Evolutionary conservation across 2,888 invertebrate genomes (phyloP).

Genomic region (Ferdinandea cuprea): DNA sequence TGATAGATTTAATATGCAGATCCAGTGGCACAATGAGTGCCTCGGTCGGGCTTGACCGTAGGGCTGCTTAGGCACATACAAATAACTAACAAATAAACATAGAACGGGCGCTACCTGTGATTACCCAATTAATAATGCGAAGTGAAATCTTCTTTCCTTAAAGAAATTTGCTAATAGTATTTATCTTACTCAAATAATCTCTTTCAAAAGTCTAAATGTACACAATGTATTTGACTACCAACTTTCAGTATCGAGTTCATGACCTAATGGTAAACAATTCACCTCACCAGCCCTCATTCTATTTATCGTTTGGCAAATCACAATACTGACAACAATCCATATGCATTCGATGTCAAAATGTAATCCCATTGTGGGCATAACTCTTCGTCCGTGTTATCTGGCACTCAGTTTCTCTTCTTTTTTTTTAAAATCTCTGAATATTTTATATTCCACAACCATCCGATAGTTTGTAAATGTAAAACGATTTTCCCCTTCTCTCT

Average conservation of each 20-base stretch:
- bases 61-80: too few relatives aligned
- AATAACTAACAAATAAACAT: too few relatives aligned
- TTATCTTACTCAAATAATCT: too few relatives aligned
- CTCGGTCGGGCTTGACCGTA: too few relatives aligned
- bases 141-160: too few relatives aligned
- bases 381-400: slow-evolving; percentile 49
- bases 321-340: slow-evolving; percentile 41
- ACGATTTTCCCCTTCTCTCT: slow-evolving; percentile 41
- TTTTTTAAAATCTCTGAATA: slow-evolving; percentile 24
- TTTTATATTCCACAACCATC: slow-evolving; percentile 66
- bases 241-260: not conserved
- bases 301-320: not conserved
- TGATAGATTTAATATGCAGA: too few relatives aligned
- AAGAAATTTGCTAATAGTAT: too few relatives aligned
- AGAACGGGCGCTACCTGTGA: too few relatives aligned
- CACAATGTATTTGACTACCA: too few relatives aligned
- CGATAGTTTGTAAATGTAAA: slow-evolving; percentile 74
- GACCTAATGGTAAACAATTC: not conserved
- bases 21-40: too few relatives aligned
- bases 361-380: slow-evolving; percentile 66
- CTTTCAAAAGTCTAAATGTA: too few relatives aligned
- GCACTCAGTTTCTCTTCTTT: slow-evolving; percentile 29
- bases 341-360: slow-evolving; percentile 61
- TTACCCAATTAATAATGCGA: too few relatives aligned
- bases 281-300: not conserved